phyloP scores from a whole-genome alignment of 2,888 invertebrate species.

The Crematogaster levior region DNA sequence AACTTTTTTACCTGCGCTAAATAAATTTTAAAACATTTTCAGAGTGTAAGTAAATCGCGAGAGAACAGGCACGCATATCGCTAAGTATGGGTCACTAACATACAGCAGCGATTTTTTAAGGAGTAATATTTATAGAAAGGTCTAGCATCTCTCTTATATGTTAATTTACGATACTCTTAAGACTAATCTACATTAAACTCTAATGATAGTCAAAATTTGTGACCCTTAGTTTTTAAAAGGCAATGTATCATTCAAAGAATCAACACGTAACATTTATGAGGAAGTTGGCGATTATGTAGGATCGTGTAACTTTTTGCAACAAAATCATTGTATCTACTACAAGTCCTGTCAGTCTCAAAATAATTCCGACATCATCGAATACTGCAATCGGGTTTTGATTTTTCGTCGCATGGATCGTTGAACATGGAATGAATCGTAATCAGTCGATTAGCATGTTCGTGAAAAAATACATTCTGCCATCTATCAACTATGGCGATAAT shows the following conservation, averaged over 20 bases:
- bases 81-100: background rate
- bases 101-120: background rate
- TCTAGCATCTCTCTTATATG: conserved; percentile 1
- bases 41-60: conserved; percentile 11
- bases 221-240: conserved; percentile 41
- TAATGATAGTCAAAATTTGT: conserved; percentile 50
- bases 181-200: conserved; percentile 36
- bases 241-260: conserved; percentile 20
- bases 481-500: background rate
- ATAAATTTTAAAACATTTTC: background rate
- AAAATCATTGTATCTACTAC: background rate
- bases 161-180: conserved; percentile 40
- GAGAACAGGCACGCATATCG: background rate
- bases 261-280: conserved; percentile 19
- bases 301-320: conserved; percentile 7
- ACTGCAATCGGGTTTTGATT: conserved; percentile 27
- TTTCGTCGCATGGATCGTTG: conserved; percentile 13
- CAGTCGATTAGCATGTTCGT: conserved; percentile 47
- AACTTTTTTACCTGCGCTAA: background rate
- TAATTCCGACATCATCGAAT: conserved; percentile 42
- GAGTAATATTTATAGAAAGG: conserved; percentile 24
- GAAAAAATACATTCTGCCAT: conserved; percentile 26
- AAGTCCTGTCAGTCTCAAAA: conserved; percentile 18
- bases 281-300: conserved; percentile 15
- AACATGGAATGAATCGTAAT: conserved; percentile 51